Evolutionary conservation across 37 sponge, comb jelly and placozoan genomes (phyloP).

Genomic region (Oopsacas minuta): DNA sequence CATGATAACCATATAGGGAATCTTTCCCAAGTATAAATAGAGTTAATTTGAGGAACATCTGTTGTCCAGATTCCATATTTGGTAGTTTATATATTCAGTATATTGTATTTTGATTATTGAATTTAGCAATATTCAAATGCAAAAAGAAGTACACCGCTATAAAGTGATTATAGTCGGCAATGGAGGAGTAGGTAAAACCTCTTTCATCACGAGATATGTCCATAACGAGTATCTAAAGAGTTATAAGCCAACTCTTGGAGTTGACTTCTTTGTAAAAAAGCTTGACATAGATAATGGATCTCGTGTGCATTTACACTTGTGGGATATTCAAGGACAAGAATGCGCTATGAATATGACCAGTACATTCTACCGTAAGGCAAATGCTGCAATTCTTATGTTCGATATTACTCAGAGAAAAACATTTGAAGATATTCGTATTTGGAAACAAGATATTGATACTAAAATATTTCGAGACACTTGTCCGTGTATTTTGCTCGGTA

Average conservation of each 20-base stretch:
- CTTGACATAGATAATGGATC: neutral
- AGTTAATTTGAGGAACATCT: too few relatives aligned
- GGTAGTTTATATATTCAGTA: too few relatives aligned
- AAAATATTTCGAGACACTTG: neutral
- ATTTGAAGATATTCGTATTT: neutral
- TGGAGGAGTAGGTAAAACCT: neutral
- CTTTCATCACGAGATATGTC: neutral
- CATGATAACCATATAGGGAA: too few relatives aligned
- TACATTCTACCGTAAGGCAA: conserved; percentile 1
- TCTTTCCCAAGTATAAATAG: too few relatives aligned
- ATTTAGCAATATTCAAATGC: neutral
- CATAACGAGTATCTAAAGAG: neutral
- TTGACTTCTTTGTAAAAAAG: conserved; percentile 5
- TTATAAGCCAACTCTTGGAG: neutral
- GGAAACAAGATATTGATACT: neutral
- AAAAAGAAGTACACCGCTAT: neutral
- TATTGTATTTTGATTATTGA: too few relatives aligned
- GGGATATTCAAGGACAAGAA: conserved; percentile 6
- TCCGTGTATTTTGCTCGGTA: conserved; percentile 2
- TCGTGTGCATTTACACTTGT: neutral
- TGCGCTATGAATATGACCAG: neutral
- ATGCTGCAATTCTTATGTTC: neutral
- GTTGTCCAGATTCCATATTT: too few relatives aligned
- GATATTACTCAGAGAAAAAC: neutral
- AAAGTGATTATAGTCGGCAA: neutral